Conservation (phyloP, 2,113 vertebrate species). For the Sinocyclocheilus anshuiensis region DNA sequence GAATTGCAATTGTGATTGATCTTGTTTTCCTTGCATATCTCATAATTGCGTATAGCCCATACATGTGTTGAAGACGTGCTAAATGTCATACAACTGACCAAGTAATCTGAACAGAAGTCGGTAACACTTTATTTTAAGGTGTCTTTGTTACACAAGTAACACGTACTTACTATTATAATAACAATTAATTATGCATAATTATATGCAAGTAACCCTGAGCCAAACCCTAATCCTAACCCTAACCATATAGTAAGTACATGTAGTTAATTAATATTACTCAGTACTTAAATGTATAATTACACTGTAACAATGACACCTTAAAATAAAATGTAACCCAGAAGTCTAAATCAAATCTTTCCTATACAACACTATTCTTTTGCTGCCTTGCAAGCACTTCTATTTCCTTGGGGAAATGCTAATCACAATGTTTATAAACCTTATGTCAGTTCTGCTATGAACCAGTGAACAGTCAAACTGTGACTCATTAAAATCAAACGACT, state of each 20-base stretch:
- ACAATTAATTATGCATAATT: no score
- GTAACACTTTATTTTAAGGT: no score
- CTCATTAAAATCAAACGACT: slow-evolving; percentile 16
- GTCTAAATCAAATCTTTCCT: neutral
- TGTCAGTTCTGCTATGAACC: slow-evolving; percentile 2
- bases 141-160: no score
- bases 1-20: neutral
- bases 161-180: no score
- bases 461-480: slow-evolving; percentile 18
- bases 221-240: no score
- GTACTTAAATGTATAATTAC: no score
- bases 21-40: neutral
- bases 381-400: neutral
- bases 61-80: neutral
- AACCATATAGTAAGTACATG: no score
- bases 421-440: neutral
- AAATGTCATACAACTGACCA: neutral
- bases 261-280: no score
- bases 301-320: no score
- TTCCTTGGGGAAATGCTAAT: neutral
- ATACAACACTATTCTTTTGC: neutral
- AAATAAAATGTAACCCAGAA: no score
- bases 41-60: neutral
- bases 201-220: no score
- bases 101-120: no score